Percentiles rank a stretch among this genome's conserved stretches.
These are phyloP conservation scores for Panagrolaimus sp. DNA, from an alignment of 1,140 invertebrate genomes.

Conservation along the genomic window DNA sequence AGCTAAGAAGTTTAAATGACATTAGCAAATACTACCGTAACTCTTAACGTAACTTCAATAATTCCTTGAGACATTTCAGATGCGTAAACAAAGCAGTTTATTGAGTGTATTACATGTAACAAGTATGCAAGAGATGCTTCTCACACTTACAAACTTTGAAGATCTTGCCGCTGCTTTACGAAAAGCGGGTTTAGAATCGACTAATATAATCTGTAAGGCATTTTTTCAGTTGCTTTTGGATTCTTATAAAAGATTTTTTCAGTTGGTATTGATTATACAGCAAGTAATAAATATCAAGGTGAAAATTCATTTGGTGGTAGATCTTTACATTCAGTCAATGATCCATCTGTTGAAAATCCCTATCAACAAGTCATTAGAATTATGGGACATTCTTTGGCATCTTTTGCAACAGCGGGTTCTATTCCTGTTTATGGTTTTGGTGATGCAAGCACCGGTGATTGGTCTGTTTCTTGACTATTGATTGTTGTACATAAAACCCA, in stretches of 20 bases:
- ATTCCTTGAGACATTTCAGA: constrained; percentile 19
- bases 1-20: too few relatives aligned
- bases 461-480: too few relatives aligned
- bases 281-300: constrained; percentile 64
- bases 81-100: constrained; percentile 37
- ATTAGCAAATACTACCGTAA: not conserved
- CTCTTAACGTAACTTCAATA: not conserved
- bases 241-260: constrained; percentile 55
- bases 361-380: constrained; percentile 59
- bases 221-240: constrained; percentile 27
- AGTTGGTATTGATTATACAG: constrained; percentile 63
- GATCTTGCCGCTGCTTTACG: constrained; percentile 51
- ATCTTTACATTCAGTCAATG: constrained; percentile 59
- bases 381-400: constrained; percentile 61
- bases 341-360: constrained; percentile 55
- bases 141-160: constrained; percentile 48
- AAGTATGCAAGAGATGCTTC: constrained; percentile 52
- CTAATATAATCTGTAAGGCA: constrained; percentile 54
- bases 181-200: constrained; percentile 52
- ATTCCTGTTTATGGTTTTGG: constrained; percentile 63
- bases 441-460: constrained; percentile 59
- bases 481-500: too few relatives aligned
- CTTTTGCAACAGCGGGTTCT: constrained; percentile 59
- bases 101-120: constrained; percentile 49
- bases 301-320: constrained; percentile 61